Base-by-base conservation (phyloP, 2,797 vertebrate species). In the Sandelia bainsii region DNA sequence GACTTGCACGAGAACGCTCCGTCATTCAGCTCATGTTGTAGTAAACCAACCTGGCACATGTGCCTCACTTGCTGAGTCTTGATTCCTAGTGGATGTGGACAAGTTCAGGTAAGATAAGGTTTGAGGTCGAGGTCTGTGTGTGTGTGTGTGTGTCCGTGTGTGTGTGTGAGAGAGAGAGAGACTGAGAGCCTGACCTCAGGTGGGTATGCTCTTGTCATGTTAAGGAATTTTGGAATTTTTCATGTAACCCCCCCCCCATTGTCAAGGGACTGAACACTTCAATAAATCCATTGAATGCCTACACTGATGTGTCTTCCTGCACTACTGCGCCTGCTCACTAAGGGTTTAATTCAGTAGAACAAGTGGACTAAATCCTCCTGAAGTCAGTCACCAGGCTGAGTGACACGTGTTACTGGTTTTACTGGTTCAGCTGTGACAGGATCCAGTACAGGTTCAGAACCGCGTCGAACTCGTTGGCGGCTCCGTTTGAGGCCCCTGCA, bases 231-330 rank as follows among this genome's bases (percentile, higher is more conserved):
- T 81, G 76, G 37, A 88, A 86, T 85, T 87, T 85, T 82, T 92
- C 80, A 75, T 91, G 90, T 93, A 81, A 84, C 83, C 70, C 81
- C 16, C 77, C 94, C 77, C 94, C 94, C 93, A 83, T 95, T 94
- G 91, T 94, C 81, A 90, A 92, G 95, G 95, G 96, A 96, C 96
- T 95, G 95, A 93, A 93, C 94, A 95, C 93, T 95, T 97, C 92
- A 99, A 97, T 99, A 98, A 99, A 99, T 94, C 93, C 95, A 93
- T 96, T 95, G 95, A 98, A 96, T 95, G 96, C 94, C 94, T 92
- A 91, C 44, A 48, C 57, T 22, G 42, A 5, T 45, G 8, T 76
- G 32, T 19, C 13, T 42, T 42, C 40, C 13, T 17, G 13, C 16
- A 16, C 6, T 42, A 12, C 23, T 40, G 29, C 29, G 7, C 29